Evolutionary conservation across 1,140 invertebrate species (phyloP).

Genomic region (Diprion similis): DNA sequence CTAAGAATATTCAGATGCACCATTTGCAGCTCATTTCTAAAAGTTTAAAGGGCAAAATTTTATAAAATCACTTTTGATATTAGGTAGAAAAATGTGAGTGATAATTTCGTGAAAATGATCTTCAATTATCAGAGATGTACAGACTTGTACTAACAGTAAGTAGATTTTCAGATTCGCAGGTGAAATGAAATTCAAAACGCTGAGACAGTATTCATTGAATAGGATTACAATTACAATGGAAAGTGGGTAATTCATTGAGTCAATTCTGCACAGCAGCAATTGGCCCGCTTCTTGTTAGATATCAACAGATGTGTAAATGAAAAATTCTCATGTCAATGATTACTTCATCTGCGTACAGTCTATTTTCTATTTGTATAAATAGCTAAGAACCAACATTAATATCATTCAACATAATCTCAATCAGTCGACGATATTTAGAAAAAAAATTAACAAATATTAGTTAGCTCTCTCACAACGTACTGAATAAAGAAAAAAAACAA

Average conservation of each 20-base stretch:
- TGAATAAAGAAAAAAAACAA: not conserved
- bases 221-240: not conserved
- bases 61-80: not conserved
- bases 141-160: not conserved
- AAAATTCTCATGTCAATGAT: not conserved
- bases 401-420: not conserved
- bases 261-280: not conserved
- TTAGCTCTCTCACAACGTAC: not conserved
- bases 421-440: not conserved
- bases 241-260: not conserved
- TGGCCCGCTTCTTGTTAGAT: not conserved
- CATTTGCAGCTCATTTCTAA: conserved; percentile 5
- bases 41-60: not conserved
- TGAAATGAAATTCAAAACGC: not conserved
- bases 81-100: not conserved
- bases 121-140: not conserved
- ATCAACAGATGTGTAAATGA: not conserved
- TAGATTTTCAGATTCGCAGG: not conserved
- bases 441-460: not conserved
- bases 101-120: not conserved
- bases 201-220: not conserved
- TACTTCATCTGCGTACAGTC: not conserved
- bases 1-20: not conserved
- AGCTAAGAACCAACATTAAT: not conserved
- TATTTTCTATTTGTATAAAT: not conserved